Evolutionary conservation across 2,797 vertebrate genomes (phyloP).

Genomic region (Echeneis naucrates): DNA sequence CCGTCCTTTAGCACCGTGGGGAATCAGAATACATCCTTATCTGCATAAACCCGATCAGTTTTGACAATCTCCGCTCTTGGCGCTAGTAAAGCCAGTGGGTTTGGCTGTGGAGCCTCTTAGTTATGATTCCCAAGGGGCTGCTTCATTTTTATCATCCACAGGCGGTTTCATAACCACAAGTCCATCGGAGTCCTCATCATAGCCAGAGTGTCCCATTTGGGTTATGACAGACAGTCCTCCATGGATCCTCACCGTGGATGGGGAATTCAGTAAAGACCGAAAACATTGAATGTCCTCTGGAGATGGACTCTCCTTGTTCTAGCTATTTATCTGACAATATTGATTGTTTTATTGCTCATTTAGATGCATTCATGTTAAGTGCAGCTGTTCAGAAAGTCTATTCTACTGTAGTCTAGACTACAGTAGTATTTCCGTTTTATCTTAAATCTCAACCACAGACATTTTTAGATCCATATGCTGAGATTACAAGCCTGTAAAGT

Average conservation of each 20-base stretch:
- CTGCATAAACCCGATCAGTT: slow-evolving; percentile 44
- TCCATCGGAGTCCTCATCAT: slow-evolving; percentile 30
- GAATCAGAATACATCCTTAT: slow-evolving; percentile 41
- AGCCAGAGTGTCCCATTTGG: slow-evolving; percentile 15
- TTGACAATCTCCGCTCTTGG: slow-evolving; percentile 59
- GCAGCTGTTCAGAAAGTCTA: slow-evolving; percentile 19
- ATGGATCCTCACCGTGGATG: slow-evolving; percentile 21
- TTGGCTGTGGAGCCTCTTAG: slow-evolving; percentile 43
- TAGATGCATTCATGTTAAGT: slow-evolving; percentile 30
- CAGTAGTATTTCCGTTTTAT: slow-evolving; percentile 31
- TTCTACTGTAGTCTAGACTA: too few species aligned
- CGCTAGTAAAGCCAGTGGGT: slow-evolving; percentile 29
- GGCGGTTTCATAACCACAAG: slow-evolving; percentile 47
- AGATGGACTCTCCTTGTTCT: slow-evolving; percentile 9
- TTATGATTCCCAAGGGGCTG: slow-evolving; percentile 46
- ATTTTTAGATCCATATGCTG: not conserved
- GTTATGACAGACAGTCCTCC: slow-evolving; percentile 32
- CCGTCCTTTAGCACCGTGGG: slow-evolving; percentile 34
- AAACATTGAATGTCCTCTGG: slow-evolving; percentile 24
- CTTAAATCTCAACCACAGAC: not conserved
- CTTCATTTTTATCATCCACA: slow-evolving; percentile 42
- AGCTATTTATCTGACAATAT: slow-evolving; percentile 49
- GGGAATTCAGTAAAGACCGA: slow-evolving; percentile 20
- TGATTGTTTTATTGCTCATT: slow-evolving; percentile 46
- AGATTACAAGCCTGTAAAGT: slow-evolving; percentile 16